These are phyloP conservation scores for Popillia japonica DNA, from an alignment of 1,140 invertebrate genomes.

Conservation along the genomic window DNA sequence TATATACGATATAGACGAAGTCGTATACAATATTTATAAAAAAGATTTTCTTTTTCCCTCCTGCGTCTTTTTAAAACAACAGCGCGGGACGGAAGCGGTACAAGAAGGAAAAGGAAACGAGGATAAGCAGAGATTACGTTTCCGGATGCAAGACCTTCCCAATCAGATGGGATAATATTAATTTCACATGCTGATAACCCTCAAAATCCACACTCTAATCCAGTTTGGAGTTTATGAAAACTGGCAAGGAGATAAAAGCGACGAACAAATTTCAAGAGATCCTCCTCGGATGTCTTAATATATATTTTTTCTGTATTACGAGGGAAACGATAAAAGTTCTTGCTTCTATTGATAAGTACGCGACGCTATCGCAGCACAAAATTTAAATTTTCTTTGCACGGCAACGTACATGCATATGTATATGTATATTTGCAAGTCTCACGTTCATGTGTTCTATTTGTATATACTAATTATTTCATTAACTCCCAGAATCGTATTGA, in stretches of 20 bases:
- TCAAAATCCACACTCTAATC: not conserved
- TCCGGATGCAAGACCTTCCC: not conserved
- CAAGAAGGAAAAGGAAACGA: not conserved
- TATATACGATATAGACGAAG: not conserved
- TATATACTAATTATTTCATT: constrained; percentile 30
- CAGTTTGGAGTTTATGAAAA: not conserved
- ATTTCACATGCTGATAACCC: constrained; percentile 25
- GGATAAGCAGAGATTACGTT: constrained; percentile 13
- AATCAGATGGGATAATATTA: constrained; percentile 26
- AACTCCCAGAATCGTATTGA: constrained; percentile 6
- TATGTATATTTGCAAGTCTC: not conserved
- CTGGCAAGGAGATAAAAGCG: no score
- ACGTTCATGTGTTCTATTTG: constrained; percentile 3
- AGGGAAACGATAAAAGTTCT: no score
- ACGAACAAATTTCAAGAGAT: no score
- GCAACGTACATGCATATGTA: no score
- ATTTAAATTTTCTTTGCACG: not conserved
- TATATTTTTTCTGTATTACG: no score
- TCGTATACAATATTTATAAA: constrained; percentile 12
- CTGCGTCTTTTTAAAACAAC: no score
- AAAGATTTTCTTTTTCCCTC: no score
- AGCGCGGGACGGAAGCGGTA: not conserved
- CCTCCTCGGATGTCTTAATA: no score
- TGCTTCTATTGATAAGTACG: no score
- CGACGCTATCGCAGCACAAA: no score